These are phyloP conservation scores for Arnoldichthys spilopterus DNA, from an alignment of 2,797 vertebrate species.

Conservation along the genomic window DNA sequence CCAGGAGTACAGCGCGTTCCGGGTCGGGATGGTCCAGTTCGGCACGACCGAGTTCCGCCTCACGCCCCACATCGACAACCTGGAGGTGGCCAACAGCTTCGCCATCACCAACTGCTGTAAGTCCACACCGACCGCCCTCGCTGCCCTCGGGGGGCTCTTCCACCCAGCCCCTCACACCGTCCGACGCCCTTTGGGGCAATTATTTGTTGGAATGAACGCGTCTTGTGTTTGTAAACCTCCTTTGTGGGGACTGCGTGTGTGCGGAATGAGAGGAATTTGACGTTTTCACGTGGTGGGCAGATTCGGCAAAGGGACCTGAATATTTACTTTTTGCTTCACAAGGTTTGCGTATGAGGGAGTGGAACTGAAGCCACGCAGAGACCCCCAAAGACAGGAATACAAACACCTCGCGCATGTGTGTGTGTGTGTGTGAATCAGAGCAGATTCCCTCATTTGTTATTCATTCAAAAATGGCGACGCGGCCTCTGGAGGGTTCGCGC, in stretches of 20 bases:
- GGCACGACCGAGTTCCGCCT: conserved; percentile 94
- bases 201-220: no score
- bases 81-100: conserved; percentile 99
- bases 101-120: conserved; percentile 99
- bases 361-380: no score
- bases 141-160: neutral
- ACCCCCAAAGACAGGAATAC: neutral
- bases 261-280: no score
- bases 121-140: conserved; percentile 62
- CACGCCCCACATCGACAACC: conserved; percentile 97
- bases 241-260: neutral
- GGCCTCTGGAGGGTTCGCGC: conserved; percentile 2
- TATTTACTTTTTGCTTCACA: neutral
- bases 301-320: neutral
- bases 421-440: neutral
- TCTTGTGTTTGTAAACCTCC: neutral
- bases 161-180: no score
- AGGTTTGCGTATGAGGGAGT: no score
- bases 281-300: no score
- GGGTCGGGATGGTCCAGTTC: conserved; percentile 97
- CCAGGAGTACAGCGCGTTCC: conserved; percentile 99
- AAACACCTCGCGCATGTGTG: neutral
- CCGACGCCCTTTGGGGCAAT: no score
- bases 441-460: neutral
- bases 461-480: neutral